Evolutionary conservation across 2,797 vertebrate species (phyloP), one percentile per base, ranked within the genome.

Genomic region (Podargus strigoides): DNA sequence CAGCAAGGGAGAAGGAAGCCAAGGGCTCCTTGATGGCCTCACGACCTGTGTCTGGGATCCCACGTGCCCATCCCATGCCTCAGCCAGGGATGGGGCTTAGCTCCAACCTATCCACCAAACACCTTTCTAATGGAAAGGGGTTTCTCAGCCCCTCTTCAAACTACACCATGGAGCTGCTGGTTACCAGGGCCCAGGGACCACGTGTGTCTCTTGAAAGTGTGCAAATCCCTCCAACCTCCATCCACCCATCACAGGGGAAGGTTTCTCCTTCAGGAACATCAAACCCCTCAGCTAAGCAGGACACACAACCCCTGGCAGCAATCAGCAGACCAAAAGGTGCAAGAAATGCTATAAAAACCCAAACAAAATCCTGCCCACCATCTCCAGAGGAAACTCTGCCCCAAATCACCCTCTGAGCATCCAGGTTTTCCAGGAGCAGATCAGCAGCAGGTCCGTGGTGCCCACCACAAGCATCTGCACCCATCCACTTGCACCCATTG

Each of bases 171-270:
- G 56, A 82, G 63, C 36, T 81, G 66, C 74, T 59, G 18, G 11
- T 78, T 64, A 37, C 7, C 28, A 80, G 28, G 26, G 34, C 26
- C 76, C 16, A 21, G n/a, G 37, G 58, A 73, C 8, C 13, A 21
- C 0, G 0, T 0, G 0, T 21, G 53, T 63, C 68, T n/a, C 73
- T 30, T 7, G 3, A 18, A 85, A 83, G 21, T 1, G 0, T 2
- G 0, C 14, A 80, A 60, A n/a, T 49, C 70, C 32, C 44, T 67
- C 55, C 63, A 84, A 34, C 6, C 28, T 81, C 59, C 13, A 7
- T 36, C 23, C 14, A 58, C 9, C 14, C 27, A 9, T 8, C 34
- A 28, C 19, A 55, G 32, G 10, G 14, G 5, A 6, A 79, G 9
- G 22, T 37, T 89, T 87, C 56, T 85, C 55, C 76, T 69, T 12